A percentile compares a stretch with the other conserved stretches of the same genome.
These are phyloP conservation scores for Drosophila eohydei DNA, from an alignment of 2,888 invertebrate species.

Conservation along the genomic window DNA sequence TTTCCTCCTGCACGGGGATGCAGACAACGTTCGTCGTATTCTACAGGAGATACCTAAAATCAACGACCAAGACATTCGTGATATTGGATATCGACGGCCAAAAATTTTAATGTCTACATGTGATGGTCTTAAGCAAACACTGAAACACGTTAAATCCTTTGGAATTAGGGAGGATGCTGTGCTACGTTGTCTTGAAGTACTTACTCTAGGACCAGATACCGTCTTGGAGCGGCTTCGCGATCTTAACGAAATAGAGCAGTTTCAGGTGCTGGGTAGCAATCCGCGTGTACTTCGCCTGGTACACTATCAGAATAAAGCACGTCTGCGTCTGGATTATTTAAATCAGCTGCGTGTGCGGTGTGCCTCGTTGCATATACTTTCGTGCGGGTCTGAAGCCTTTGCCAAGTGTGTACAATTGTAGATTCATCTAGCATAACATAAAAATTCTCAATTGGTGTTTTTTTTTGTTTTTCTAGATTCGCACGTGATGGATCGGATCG, in stretches of 20 bases:
- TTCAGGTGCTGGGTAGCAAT: constrained; percentile 87
- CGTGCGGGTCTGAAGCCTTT: constrained; percentile 83
- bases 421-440: constrained; percentile 9
- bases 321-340: constrained; percentile 86
- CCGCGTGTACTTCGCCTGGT: constrained; percentile 87
- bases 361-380: constrained; percentile 85
- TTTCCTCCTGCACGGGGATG: constrained; percentile 87
- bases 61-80: constrained; percentile 86
- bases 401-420: constrained; percentile 79
- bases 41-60: constrained; percentile 86
- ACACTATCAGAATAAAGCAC: constrained; percentile 85
- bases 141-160: constrained; percentile 87
- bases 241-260: constrained; percentile 87
- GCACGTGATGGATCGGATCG: constrained; percentile 87
- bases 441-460: background rate
- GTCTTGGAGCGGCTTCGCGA: constrained; percentile 87
- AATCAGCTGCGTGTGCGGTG: constrained; percentile 85
- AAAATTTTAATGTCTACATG: constrained; percentile 88
- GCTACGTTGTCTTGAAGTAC: constrained; percentile 86
- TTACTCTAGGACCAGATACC: constrained; percentile 87
- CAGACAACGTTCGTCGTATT: constrained; percentile 87
- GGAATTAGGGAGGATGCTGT: constrained; percentile 87
- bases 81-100: constrained; percentile 87
- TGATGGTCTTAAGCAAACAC: constrained; percentile 86
- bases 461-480: constrained; percentile 83